Conservation (phyloP, 2,113 vertebrate genomes). For the Aythya baeri region DNA sequence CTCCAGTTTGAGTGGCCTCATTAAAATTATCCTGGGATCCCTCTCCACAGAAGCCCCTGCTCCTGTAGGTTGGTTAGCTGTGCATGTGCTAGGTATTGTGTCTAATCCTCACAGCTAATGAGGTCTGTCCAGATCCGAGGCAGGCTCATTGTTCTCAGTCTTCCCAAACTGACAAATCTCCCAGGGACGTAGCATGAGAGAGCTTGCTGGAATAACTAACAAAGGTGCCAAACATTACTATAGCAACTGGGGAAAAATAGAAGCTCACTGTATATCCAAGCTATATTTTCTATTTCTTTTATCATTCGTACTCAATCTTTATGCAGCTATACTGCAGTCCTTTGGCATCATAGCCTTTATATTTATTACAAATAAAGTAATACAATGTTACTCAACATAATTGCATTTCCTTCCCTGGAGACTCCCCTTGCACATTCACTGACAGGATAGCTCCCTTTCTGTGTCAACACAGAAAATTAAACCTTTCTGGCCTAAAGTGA, state of each 20-base stretch:
- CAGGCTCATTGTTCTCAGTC: background rate
- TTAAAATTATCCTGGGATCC: background rate
- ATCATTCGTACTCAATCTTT: background rate
- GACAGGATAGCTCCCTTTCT: background rate
- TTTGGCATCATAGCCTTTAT: background rate
- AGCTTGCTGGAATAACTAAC: conserved; percentile 21
- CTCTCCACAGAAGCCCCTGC: background rate
- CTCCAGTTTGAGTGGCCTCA: background rate
- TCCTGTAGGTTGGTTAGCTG: background rate
- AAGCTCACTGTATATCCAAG: background rate
- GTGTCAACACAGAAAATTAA: conserved; percentile 37
- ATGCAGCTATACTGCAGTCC: background rate
- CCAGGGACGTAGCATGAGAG: background rate
- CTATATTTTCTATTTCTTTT: background rate
- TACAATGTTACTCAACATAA: background rate
- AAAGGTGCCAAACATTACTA: conserved; percentile 33
- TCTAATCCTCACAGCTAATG: background rate
- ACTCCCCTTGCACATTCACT: background rate
- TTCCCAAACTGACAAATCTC: conserved; percentile 26
- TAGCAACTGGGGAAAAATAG: conserved; percentile 19
- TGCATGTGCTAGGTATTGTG: background rate
- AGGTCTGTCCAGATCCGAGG: background rate
- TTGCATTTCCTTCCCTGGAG: conserved; percentile 10
- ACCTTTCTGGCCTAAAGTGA: conserved; percentile 19
- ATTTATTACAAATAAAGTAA: conserved; percentile 24